Conservation (phyloP, 2,888 invertebrate species). For the Incurvaria masculella region DNA sequence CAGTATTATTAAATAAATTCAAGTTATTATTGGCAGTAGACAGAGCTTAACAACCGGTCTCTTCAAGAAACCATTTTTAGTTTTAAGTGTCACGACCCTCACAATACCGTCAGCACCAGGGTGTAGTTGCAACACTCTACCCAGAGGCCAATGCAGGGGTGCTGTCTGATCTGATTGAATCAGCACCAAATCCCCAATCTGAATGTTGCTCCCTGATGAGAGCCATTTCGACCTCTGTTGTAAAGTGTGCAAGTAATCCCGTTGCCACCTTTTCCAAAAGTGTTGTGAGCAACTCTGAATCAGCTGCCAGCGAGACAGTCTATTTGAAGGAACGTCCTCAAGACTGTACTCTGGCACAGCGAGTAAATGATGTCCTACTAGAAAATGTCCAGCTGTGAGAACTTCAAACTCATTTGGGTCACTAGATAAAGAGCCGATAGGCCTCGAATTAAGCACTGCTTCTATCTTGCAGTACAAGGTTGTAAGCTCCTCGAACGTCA, state of each 20-base stretch:
- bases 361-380: conserved; percentile 8
- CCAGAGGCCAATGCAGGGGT: conserved; percentile 9
- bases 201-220: background rate
- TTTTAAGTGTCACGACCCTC: conserved; percentile 10
- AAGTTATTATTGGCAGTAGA: too few relatives aligned
- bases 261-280: conserved; percentile 15
- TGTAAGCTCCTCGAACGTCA: conserved; percentile 14
- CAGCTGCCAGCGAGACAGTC: conserved; percentile 13
- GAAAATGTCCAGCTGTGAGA: conserved; percentile 12
- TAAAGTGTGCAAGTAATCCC: conserved; percentile 15
- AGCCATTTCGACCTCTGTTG: conserved; percentile 15
- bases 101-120: conserved; percentile 11
- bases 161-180: conserved; percentile 4
- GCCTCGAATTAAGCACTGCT: conserved; percentile 11
- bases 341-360: conserved; percentile 10
- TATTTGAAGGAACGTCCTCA: background rate
- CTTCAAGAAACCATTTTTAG: conserved; percentile 1
- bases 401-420: conserved; percentile 12
- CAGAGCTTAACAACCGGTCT: conserved; percentile 8
- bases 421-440: conserved; percentile 8
- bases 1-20: too few relatives aligned
- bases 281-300: conserved; percentile 11
- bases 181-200: conserved; percentile 6
- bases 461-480: conserved; percentile 13
- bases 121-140: conserved; percentile 6